Percentiles rank a stretch among this genome's conserved stretches.
Conservation (phyloP, 2,797 vertebrate genomes). For the Potorous gilbertii region DNA sequence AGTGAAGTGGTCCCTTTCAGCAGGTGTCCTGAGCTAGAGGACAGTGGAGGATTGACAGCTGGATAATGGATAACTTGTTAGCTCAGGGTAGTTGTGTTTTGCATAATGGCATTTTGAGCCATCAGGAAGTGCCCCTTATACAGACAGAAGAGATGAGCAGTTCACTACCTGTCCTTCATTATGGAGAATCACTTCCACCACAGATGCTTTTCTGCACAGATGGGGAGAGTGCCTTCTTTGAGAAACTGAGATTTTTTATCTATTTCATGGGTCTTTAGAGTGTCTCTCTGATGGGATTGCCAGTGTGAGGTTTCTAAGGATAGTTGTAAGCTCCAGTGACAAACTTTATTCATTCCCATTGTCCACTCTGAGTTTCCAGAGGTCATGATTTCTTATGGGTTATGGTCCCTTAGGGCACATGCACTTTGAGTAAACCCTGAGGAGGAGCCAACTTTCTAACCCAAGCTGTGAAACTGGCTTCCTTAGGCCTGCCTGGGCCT, state of each 20-base stretch:
- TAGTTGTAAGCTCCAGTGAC: background rate
- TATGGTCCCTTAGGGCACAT: background rate
- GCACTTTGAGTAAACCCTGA: slow-evolving; percentile 32
- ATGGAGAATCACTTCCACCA: background rate
- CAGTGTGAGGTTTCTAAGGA: background rate
- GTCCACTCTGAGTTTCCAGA: background rate
- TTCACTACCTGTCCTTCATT: background rate
- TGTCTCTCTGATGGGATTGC: background rate
- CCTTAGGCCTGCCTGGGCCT: slow-evolving; percentile 23
- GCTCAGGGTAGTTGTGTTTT: background rate
- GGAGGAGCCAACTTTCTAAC: slow-evolving; percentile 3
- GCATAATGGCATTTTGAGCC: background rate
- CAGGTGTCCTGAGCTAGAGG: background rate
- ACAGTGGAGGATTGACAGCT: background rate
- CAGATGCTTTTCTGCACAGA: slow-evolving; percentile 16
- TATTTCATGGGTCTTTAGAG: slow-evolving; percentile 24
- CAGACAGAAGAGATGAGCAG: background rate
- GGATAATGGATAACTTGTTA: background rate
- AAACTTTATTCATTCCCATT: background rate
- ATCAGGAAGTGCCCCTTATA: background rate
- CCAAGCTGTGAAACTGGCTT: background rate
- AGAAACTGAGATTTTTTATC: slow-evolving; percentile 38
- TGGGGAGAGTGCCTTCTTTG: background rate
- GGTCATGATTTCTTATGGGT: background rate
- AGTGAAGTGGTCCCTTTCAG: slow-evolving; percentile 6